Evolutionary conservation across 2,797 vertebrate species (phyloP).

Genomic region (Florisuga fusca): DNA sequence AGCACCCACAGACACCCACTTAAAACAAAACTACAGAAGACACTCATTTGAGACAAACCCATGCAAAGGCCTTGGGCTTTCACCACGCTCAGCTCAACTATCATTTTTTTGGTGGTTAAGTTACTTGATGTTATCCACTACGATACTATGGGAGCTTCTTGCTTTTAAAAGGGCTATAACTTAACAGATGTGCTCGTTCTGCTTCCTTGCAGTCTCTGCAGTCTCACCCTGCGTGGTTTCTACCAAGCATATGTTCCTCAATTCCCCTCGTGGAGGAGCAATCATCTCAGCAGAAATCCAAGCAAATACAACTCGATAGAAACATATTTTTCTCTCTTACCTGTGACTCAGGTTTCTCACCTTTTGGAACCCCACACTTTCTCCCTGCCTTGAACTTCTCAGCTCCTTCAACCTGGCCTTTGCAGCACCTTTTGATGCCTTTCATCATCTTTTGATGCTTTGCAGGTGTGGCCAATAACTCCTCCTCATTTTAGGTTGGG

Average conservation of each 20-base stretch:
- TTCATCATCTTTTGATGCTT: too few species aligned
- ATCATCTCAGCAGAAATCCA: neutral
- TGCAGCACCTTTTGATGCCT: neutral
- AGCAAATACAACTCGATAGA: neutral
- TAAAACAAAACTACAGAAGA: neutral
- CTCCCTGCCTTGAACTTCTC: neutral
- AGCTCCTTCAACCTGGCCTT: rapidly evolving
- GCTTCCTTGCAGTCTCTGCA: neutral
- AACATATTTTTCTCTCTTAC: neutral
- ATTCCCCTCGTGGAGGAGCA: neutral
- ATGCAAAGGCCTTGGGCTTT: neutral
- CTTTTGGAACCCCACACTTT: neutral
- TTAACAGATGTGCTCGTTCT: neutral
- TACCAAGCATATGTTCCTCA: neutral
- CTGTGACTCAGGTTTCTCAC: neutral
- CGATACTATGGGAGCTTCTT: neutral
- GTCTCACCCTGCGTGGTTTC: neutral
- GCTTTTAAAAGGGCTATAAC: neutral
- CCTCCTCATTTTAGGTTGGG: neutral
- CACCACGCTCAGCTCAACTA: neutral
- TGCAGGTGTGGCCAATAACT: neutral
- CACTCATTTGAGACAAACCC: neutral
- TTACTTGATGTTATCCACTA: neutral
- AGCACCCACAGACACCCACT: neutral
- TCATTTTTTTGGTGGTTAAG: neutral